phyloP scores from a whole-genome alignment of 1,140 invertebrate species.

The Heterodera schachtii region DNA sequence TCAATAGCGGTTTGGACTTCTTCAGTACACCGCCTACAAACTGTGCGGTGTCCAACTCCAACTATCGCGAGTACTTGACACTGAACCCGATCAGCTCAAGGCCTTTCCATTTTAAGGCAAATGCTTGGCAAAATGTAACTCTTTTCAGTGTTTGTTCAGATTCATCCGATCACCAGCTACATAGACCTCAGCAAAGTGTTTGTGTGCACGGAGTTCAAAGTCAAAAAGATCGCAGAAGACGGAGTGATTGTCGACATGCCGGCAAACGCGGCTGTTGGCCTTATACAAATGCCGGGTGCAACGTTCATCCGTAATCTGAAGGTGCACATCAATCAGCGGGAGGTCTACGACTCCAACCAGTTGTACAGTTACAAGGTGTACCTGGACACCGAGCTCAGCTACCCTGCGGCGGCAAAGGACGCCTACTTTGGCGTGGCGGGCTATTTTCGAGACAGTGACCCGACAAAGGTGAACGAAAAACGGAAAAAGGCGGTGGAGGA shows the following conservation, averaged over 20 bases:
- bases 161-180: slow-evolving; percentile 1
- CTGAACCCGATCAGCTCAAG: not conserved
- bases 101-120: not conserved
- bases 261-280: not conserved
- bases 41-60: not conserved
- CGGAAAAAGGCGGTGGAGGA: not conserved
- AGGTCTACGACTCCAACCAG: slow-evolving; percentile 15
- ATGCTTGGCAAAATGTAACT: no score
- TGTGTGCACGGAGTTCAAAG: not conserved
- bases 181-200: slow-evolving; percentile 10
- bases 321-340: slow-evolving; percentile 11
- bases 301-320: not conserved
- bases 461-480: not conserved
- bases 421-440: not conserved
- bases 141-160: not conserved
- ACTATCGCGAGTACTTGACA: not conserved
- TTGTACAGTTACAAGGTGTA: slow-evolving; percentile 11
- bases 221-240: not conserved
- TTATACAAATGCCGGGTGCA: not conserved
- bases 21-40: not conserved
- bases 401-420: not conserved
- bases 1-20: not conserved
- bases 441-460: not conserved
- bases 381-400: slow-evolving; percentile 1
- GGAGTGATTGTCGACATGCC: not conserved